Evolutionary conservation across 2,113 vertebrate genomes (phyloP), one percentile per base, ranked within the genome.

Genomic region (Rhadina sibilatrix): DNA sequence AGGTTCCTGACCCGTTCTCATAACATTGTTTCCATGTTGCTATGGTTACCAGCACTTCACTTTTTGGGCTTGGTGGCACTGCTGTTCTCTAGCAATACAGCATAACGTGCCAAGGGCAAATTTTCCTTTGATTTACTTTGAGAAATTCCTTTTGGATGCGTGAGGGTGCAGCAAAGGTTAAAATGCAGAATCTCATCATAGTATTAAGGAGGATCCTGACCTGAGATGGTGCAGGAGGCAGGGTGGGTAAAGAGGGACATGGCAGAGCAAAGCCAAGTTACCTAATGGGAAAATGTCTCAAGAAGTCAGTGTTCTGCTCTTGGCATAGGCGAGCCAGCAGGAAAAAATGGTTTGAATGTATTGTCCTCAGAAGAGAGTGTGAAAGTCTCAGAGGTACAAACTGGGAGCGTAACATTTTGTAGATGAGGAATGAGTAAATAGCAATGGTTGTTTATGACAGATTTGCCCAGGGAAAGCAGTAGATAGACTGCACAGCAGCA

Each of bases 31-130:
- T 74, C 37, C n/a, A 7, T 28, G 33, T 56, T 59, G 42, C 61
- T 60, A 56, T 44, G 53, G 31, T 60, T 68, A 30, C 33, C 35
- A 78, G 31, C 23, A 6, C 33, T 61, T 70, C 11, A 42, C 70
- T 78, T 86, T 22, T 87, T 80, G 70, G 65, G 37, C 19, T 83
- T 68, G 38, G 15, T 94, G 65, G 22, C 46, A n/a, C 65, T 83
- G 33, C 42, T 49, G 16, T 52, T 87, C 22, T 64, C 37, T 40
- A 64, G 35, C 13, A 56, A 17, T 66, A 25, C 18, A 47, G 16
- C 63, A 24, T 37, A 56, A 46, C 0, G 0, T 54, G 61, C 13
- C 69, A 42, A 65, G 20, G 38, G 13, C 12, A 10, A 23, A 7
- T 57, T 88, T 37, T 50, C 30, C 30, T 85, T 76, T 72, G 5